Evolutionary conservation across 1,140 invertebrate genomes (phyloP).

Genomic region (Luehdorfia chinensis): DNA sequence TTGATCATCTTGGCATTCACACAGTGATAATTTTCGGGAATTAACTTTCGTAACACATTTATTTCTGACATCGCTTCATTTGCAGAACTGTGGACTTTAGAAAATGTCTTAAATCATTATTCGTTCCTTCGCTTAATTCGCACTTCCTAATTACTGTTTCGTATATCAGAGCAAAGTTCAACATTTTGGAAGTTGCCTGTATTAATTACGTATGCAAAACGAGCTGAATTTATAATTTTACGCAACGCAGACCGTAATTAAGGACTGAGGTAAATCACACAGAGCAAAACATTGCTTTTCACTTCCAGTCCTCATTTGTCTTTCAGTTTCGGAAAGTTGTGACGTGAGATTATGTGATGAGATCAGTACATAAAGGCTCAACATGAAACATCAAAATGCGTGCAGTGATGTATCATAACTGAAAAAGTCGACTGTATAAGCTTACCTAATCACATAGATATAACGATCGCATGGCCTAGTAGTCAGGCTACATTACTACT

Average conservation of each 20-base stretch:
- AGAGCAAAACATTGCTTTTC: slow-evolving; percentile 63
- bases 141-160: slow-evolving; percentile 9
- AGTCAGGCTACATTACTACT: no score
- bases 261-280: slow-evolving; percentile 59
- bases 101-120: slow-evolving; percentile 7
- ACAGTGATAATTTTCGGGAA: no score
- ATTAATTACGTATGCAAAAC: slow-evolving; percentile 34
- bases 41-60: no score
- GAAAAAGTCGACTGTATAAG: no score
- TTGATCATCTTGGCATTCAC: no score
- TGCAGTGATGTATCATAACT: no score
- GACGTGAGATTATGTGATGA: slow-evolving; percentile 1
- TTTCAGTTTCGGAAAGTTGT: slow-evolving; percentile 34
- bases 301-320: slow-evolving; percentile 61
- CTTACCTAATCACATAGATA: no score
- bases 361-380: no score
- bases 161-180: slow-evolving; percentile 12
- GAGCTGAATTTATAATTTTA: slow-evolving; percentile 50
- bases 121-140: neutral
- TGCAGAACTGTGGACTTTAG: no score
- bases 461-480: no score
- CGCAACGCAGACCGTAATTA: slow-evolving; percentile 53
- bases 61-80: no score
- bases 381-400: no score
- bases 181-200: slow-evolving; percentile 17